Base-by-base conservation (phyloP, 1,140 invertebrate genomes). In the Drosophila busckii region DNA sequence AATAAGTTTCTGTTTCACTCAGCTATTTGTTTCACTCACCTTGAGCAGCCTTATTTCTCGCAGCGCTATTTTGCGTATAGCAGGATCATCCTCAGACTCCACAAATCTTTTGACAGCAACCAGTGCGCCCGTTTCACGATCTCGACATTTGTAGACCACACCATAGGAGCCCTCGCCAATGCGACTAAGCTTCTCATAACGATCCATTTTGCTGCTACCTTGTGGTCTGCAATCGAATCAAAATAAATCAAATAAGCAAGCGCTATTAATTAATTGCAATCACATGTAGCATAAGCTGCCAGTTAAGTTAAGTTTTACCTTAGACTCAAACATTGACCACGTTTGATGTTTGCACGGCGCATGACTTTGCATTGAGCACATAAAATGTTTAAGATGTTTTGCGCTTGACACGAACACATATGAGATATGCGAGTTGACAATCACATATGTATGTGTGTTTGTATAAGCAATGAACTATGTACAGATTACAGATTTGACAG, bases 41-140 rank as follows among this genome's bases (percentile, higher is more conserved):
- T 99, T 99, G 0, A 99, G 90, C 89, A 99, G 94, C 66, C 98
- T 90, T 82, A 99, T 99, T 90, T 99, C 98, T 70, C 98, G 89
- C 48, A 99, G 91, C 1, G 98, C 98, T 55, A 99, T 99, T 89
- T 99, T 99, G 54, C 97, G 92, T 64, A 99, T 99, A 0, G 98
- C 91, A 0, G 98, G 97, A 89, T 99, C 98, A 75, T 99, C 98
- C 88, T 99, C 98, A 7, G 97, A 98, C 88, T 99, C 98, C 5
- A 98, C 94, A 88, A 99, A 99, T 87, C 99, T 98, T 89, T 99
- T 99, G 12, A 99, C 98, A 6, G 98, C 98, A 7, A 99, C 98
- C 29, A 99, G 90, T 75, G 97, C 94, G 3, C 97, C 96, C 1
- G 95, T 99, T 71, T 99, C 97, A 66, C 95, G 90, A 89, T 99